Conservation (phyloP, 1,140 invertebrate genomes). For the Triops longicaudatus region DNA sequence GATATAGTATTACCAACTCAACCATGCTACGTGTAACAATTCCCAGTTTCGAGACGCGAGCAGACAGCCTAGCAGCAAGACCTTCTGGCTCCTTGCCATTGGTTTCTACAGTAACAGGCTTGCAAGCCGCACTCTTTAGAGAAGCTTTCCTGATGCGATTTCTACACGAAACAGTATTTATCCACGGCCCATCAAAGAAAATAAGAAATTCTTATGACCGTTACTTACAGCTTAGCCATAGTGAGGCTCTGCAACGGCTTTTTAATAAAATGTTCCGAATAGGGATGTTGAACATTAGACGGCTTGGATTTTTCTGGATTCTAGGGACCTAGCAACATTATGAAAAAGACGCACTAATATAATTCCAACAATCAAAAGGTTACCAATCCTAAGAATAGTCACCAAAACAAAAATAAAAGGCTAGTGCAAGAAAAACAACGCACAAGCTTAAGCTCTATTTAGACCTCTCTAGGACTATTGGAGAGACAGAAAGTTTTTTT, state of each 20-base stretch:
- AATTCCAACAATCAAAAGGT: too few species aligned
- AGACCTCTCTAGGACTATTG: too few species aligned
- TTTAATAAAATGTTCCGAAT: background rate
- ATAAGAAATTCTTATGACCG: background rate
- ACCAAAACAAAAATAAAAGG: too few species aligned
- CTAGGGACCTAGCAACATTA: background rate
- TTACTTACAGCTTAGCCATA: slow-evolving; percentile 1
- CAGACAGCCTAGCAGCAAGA: slow-evolving; percentile 1
- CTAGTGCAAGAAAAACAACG: too few species aligned
- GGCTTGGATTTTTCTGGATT: background rate
- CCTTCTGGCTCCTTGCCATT: slow-evolving; percentile 4
- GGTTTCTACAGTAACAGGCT: background rate
- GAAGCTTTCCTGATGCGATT: background rate
- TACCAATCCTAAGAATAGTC: too few species aligned
- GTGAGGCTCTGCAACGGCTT: background rate
- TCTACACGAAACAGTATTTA: background rate
- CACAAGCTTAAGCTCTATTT: too few species aligned
- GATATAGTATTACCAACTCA: background rate
- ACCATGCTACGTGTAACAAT: slow-evolving; percentile 8
- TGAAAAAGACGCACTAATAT: background rate
- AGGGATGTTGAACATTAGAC: background rate
- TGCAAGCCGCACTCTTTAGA: background rate
- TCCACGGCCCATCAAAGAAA: background rate
- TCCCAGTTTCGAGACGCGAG: background rate
- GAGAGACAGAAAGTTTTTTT: too few species aligned